Evolutionary conservation across 2,113 vertebrate genomes (phyloP).

Genomic region (Sialia sialis): DNA sequence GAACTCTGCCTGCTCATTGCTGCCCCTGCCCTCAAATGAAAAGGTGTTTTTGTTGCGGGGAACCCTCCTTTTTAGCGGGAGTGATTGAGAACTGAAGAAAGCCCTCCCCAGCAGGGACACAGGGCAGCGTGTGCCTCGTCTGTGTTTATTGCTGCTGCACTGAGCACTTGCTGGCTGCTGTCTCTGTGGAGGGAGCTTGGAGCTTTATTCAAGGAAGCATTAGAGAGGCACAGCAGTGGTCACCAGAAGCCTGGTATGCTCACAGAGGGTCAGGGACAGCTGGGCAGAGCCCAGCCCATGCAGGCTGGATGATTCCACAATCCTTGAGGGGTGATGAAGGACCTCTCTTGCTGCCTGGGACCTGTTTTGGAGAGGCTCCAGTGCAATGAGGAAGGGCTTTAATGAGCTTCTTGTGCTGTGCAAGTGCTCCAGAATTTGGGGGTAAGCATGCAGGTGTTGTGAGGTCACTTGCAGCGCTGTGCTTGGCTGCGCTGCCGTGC

Average conservation of each 20-base stretch:
- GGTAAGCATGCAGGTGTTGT: not conserved
- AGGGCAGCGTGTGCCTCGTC: not conserved
- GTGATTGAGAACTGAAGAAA: not conserved
- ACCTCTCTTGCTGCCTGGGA: not conserved
- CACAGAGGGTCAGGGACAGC: accelerated
- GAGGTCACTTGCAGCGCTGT: not conserved
- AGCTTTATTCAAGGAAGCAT: not conserved
- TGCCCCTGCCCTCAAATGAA: not conserved
- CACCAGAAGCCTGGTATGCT: not conserved
- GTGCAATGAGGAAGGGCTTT: not conserved
- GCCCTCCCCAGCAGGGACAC: not conserved
- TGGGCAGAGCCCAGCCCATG: not conserved
- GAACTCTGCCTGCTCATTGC: not conserved
- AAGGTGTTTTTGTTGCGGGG: not conserved
- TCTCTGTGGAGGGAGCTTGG: not conserved
- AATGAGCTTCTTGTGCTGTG: not conserved
- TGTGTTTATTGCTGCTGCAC: not conserved
- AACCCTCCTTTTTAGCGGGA: not conserved
- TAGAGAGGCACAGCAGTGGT: not conserved
- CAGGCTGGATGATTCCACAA: not conserved
- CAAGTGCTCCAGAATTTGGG: not conserved
- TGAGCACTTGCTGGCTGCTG: not conserved
- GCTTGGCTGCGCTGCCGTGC: not conserved
- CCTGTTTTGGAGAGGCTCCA: not conserved
- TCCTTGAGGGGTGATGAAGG: not conserved